Base-by-base conservation (phyloP, 2,888 invertebrate species). In the Lithophane socia region DNA sequence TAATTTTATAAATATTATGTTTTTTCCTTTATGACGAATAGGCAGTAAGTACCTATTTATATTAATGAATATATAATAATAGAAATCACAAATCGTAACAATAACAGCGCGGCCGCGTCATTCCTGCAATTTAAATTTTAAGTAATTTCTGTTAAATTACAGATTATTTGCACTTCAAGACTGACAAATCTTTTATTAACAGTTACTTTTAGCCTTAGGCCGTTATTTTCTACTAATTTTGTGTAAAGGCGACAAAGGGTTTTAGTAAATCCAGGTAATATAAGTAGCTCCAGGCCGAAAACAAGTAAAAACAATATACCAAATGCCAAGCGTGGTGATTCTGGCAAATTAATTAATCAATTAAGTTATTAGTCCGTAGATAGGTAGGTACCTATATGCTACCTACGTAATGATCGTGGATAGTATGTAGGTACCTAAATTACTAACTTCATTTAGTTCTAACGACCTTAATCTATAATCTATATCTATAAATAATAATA, bases 21-120 rank as follows among this genome's bases (percentile, higher is more conserved):
- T 52, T 49, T 78, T 82, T 82, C 78, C 78, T 81, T 37, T 52
- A 52, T 21, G 73, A 49, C 54, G 10, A 63, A 63, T 49, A 37
- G 1, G 37, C 44, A 54, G 21, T 29, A 67, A 4, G 13, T 29
- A 75, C 29, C 58, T 8, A 60, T 37, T 29, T 61, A 44, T 44
- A 18, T 16, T 21, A 13, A 70, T 16, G 54, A 18, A n/a, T n/a
- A n/a, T n/a, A n/a, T 37, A n/a, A 56, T 47, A n/a, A 37, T 58
- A 74, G 3, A 52, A 75, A 61, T n/a, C 1, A 44, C 24, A 3
- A 61, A 61, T 37, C 10, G 37, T 42, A 49, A 60, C 16, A 74
- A 58, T 13, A 7, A 42, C 3, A 60, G 42, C 21, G 3, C 21
- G 3, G 3, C 54, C 10, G n/a, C 13, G 24, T 5, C 58, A 47